A percentile compares a stretch with the other conserved stretches of the same genome.
Conservation (phyloP, 2,113 vertebrate genomes). For the Glaucomys volans region DNA sequence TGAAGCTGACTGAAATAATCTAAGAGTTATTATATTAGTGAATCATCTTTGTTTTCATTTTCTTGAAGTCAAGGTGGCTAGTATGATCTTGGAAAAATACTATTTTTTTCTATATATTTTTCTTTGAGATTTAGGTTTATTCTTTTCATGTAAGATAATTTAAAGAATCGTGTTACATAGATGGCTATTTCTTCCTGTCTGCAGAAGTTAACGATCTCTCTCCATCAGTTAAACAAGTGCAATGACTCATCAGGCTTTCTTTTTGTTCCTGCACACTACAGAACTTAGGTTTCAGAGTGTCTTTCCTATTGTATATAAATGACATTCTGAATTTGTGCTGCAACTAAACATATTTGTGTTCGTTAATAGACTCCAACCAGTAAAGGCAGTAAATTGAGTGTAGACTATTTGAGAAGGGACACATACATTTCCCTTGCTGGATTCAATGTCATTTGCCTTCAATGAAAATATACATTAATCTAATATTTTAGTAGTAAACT, state of each 20-base stretch:
- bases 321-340: background rate
- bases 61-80: constrained; percentile 63
- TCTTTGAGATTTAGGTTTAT: constrained; percentile 62
- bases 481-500: background rate
- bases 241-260: constrained; percentile 50
- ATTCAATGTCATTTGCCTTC: background rate
- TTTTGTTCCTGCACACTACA: constrained; percentile 14
- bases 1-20: constrained; percentile 66
- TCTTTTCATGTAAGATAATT: constrained; percentile 73
- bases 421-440: background rate
- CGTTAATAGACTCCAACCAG: background rate
- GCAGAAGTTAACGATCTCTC: constrained; percentile 54
- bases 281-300: background rate
- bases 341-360: background rate
- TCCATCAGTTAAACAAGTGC: background rate
- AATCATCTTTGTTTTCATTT: constrained; percentile 66
- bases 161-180: constrained; percentile 70
- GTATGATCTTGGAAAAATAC: constrained; percentile 41
- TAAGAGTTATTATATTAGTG: constrained; percentile 72
- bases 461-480: background rate
- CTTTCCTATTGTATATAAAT: constrained; percentile 44
- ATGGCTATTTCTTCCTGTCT: constrained; percentile 61
- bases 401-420: background rate
- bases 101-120: constrained; percentile 62
- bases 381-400: background rate